Base-by-base conservation (phyloP, 2,113 vertebrate species). In the Zosterops pallidus region DNA sequence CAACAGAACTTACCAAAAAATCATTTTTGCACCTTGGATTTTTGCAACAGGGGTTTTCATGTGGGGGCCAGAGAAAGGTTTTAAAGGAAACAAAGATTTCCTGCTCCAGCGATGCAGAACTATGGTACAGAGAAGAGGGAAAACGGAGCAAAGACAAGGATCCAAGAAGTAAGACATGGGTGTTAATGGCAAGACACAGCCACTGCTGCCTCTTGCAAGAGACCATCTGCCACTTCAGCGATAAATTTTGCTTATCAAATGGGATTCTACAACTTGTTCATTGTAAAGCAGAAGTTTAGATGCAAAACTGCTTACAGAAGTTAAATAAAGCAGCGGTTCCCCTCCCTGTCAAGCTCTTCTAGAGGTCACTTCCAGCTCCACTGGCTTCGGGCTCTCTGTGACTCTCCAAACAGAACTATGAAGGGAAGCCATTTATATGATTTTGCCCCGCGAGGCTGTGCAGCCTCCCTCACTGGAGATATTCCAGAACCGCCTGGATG, bases 101-200 rank as follows among this genome's bases (percentile, higher is more conserved):
- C 11, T 69, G 8, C 20, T 70, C 15, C 10, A 53, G 15, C 24
- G 44, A 12, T 55, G 11, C 55, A 13, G 10, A 87, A 25, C 25
- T 46, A 20, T 9, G 4, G n/a, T 46, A 84, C 5, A 22, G 24
- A 26, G 18, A 60, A 13, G 26, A 62, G 23, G 25, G 47, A 52
- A 62, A 87, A 52, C 1, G 37, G 9, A 82, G 12, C 11, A 59
- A 71, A 76, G 39, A 9, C 9, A 67, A 70, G 47, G 37, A 69
- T 11, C 8, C 26, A n/a, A 72, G 52, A 46, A n/a, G 19, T 7
- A 23, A 39, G 12, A 39, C 4, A 44, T 5, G 8, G 37, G 26
- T 33, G 18, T 46, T 20, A 44, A 9, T 25, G 37, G 7, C n/a
- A 39, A 47, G 11, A 26, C 31, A 67, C 0, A 0, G 25, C 25